phyloP scores from a whole-genome alignment of 2,113 vertebrate genomes.

The Psilopogon haemacephalus region DNA sequence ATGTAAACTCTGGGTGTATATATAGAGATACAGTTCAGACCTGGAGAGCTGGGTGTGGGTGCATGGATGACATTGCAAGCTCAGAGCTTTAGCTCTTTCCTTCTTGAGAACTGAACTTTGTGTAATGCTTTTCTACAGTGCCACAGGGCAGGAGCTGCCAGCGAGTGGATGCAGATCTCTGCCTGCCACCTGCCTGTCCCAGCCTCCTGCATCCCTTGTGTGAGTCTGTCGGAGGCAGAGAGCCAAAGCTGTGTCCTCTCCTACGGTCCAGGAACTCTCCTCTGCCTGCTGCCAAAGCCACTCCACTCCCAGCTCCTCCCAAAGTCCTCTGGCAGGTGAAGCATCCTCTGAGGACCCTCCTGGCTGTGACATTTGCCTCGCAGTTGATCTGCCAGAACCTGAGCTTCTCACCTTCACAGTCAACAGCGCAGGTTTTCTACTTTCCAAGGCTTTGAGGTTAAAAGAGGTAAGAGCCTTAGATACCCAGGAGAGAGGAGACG shows the following conservation, averaged over 20 bases:
- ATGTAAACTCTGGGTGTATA: background rate
- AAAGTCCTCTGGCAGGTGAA: background rate
- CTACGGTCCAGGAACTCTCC: background rate
- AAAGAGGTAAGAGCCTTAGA: conserved; percentile 36
- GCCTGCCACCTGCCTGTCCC: background rate
- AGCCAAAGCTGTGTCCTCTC: background rate
- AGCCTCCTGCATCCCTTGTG: background rate
- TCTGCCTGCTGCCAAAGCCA: background rate
- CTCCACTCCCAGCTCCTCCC: background rate
- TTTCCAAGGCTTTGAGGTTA: background rate
- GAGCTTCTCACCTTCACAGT: background rate
- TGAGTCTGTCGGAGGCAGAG: fast-evolving
- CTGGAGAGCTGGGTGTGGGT: background rate
- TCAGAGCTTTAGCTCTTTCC: background rate
- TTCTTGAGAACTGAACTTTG: background rate
- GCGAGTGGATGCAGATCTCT: background rate
- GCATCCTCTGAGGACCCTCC: background rate
- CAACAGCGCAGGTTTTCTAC: background rate
- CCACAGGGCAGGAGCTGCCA: background rate
- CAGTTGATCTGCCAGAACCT: background rate
- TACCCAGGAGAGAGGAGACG: background rate
- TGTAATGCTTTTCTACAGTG: background rate
- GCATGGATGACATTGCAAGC: background rate
- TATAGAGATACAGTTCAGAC: background rate
- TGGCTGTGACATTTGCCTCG: background rate